These are phyloP conservation scores for Phrynocephalus guinanensis DNA, from an alignment of 2,797 vertebrate species.

Conservation along the genomic window DNA sequence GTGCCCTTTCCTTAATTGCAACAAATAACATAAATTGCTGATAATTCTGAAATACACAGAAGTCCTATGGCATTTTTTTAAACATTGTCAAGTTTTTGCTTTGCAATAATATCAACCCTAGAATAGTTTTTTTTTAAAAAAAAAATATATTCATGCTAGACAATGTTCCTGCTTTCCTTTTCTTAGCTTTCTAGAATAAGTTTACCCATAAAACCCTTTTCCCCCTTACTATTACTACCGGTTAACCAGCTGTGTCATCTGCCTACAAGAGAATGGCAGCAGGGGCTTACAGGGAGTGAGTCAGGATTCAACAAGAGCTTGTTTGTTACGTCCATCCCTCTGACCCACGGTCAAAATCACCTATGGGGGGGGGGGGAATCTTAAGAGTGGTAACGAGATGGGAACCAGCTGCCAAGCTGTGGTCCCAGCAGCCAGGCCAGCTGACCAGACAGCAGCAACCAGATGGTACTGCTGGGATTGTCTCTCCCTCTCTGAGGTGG, in stretches of 20 bases:
- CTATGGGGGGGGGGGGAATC: constrained; percentile 71
- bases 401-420: constrained; percentile 90
- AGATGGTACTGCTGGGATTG: constrained; percentile 95
- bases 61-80: constrained; percentile 62
- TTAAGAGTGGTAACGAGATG: constrained; percentile 84
- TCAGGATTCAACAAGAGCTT: constrained; percentile 84
- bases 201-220: constrained; percentile 70
- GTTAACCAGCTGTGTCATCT: constrained; percentile 80
- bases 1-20: constrained; percentile 78
- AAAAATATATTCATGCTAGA: constrained; percentile 63
- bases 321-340: constrained; percentile 83
- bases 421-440: constrained; percentile 89
- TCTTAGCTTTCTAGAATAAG: constrained; percentile 57
- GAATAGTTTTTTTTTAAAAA: constrained; percentile 66
- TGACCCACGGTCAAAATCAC: constrained; percentile 80
- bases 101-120: constrained; percentile 55
- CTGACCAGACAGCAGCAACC: constrained; percentile 93
- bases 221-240: constrained; percentile 63
- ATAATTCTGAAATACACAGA: constrained; percentile 60
- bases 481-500: constrained; percentile 91
- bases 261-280: constrained; percentile 81
- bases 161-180: constrained; percentile 62
- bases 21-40: constrained; percentile 70
- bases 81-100: constrained; percentile 60
- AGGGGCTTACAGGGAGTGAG: constrained; percentile 86